Conservation (phyloP, 2,888 invertebrate genomes). For the Rotaria macrura region DNA sequence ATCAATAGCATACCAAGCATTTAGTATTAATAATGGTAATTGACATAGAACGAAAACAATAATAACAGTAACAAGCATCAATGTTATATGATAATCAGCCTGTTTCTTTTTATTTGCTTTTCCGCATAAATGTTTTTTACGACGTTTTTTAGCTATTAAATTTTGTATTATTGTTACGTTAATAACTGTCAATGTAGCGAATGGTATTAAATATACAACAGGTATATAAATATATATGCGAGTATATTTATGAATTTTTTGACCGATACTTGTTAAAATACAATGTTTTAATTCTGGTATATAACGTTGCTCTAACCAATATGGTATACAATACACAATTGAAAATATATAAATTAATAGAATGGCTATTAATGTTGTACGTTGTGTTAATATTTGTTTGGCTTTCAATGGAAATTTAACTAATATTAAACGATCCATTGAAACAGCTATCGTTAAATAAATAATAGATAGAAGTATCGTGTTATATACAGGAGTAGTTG, state of each 20-base stretch:
- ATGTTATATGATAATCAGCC: conserved; percentile 59
- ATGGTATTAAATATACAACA: not conserved
- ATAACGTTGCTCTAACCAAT: not conserved
- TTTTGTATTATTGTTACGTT: not conserved
- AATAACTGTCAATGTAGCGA: not conserved
- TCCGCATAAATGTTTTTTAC: not conserved
- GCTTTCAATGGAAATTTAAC: not conserved
- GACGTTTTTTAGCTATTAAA: not conserved
- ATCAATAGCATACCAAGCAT: conserved; percentile 63
- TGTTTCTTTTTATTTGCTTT: not conserved
- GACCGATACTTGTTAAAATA: not conserved
- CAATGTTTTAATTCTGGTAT: not conserved
- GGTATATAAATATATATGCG: not conserved
- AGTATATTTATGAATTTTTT: not conserved
- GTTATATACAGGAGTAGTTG: not conserved
- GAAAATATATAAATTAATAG: not conserved
- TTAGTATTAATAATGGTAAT: conserved; percentile 54
- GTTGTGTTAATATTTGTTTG: not conserved
- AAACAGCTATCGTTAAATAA: not conserved
- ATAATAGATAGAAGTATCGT: not conserved
- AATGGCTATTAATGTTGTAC: not conserved
- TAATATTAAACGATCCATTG: not conserved
- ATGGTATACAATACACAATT: not conserved
- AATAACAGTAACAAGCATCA: conserved; percentile 86
- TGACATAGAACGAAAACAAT: conserved; percentile 87